phyloP scores from a whole-genome alignment of 2,113 vertebrate genomes.

The Periophthalmodon schlosseri region DNA sequence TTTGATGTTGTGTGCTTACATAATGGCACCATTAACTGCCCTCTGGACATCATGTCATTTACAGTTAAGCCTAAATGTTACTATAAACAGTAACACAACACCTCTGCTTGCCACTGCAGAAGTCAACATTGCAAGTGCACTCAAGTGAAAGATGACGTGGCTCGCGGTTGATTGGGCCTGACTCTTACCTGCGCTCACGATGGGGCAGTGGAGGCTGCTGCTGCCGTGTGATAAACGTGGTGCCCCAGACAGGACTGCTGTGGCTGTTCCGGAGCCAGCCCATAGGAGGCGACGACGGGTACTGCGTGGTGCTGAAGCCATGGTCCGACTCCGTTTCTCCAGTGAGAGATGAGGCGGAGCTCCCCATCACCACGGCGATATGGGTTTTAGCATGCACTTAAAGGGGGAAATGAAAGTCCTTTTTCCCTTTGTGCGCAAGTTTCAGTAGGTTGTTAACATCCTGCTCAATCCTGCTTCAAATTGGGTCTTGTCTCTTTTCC shows the following conservation, averaged over 20 bases:
- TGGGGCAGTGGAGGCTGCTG: conserved; percentile 79
- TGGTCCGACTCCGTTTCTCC: conserved; percentile 94
- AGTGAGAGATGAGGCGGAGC: conserved; percentile 93
- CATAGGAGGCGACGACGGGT: conserved; percentile 82
- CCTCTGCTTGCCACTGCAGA: conserved; percentile 1
- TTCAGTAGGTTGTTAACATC: neutral
- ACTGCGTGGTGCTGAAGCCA: conserved; percentile 84
- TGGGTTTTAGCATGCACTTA: conserved; percentile 20
- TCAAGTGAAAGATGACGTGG: conserved; percentile 13
- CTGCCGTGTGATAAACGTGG: conserved; percentile 86
- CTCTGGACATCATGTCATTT: neutral
- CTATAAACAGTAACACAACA: conserved; percentile 9
- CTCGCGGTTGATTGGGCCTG: neutral
- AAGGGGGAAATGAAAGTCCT: neutral
- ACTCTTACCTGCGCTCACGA: conserved; percentile 88
- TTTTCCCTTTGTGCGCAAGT: conserved; percentile 7
- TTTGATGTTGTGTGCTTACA: neutral
- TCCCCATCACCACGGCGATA: conserved; percentile 84
- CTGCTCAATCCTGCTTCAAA: conserved; percentile 2
- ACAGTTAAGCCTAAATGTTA: neutral
- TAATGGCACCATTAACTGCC: neutral
- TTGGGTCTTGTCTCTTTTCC: neutral
- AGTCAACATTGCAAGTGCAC: neutral
- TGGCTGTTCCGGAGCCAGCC: conserved; percentile 90
- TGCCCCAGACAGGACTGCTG: conserved; percentile 86